Base-by-base conservation (phyloP, 2,888 invertebrate genomes). In the Parnassius apollo region DNA sequence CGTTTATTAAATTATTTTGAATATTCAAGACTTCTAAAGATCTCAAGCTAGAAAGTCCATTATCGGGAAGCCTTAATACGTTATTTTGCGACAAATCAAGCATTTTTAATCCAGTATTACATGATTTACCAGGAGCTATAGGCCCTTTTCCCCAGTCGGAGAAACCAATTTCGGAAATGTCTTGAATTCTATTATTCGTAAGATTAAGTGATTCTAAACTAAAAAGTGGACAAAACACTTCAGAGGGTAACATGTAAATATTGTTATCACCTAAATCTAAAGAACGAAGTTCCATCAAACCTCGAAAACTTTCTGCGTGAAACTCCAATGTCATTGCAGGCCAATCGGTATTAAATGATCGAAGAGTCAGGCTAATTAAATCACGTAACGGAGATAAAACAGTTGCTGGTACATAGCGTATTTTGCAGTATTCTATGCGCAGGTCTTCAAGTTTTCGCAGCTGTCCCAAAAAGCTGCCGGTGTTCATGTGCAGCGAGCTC, bases 281-380 rank as follows among this genome's bases (percentile, higher is more conserved):
- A 62, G 93, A 90, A 62, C 94, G 92, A 57, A 96, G 90, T 78
- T 94, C 94, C 76, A 93, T 93, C 72, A 96, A 86, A 49, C 95
- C 94, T 69, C 95, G 92, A 71, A 96, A 94, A 79, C 95, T 95
- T 81, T 95, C 95, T 57, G 94, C 93, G 75, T 95, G 94, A 69
- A 96, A 91, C 77, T 96, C 95, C 94, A 95, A 95, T 69, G 95
- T 94, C 94, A 95, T 95, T 44, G 95, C 94, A 48, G 95, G 95
- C 96, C 96, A 96, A 79, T 96, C 95, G 56, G 94, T 94, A 81
- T 96, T 96, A 79, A 94, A 95, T 48, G 96, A 96, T 65, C 95
- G 93, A 65, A 97, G 81, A 53, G 94, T 93, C 65, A 97, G 88
- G 75, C 93, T 93, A 49, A 94, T 93, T 61, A 97, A 91, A 81